Evolutionary conservation across 2,888 invertebrate species (phyloP), one percentile per base, ranked within the genome.

Genomic region (Rhyacophila evoluta): DNA sequence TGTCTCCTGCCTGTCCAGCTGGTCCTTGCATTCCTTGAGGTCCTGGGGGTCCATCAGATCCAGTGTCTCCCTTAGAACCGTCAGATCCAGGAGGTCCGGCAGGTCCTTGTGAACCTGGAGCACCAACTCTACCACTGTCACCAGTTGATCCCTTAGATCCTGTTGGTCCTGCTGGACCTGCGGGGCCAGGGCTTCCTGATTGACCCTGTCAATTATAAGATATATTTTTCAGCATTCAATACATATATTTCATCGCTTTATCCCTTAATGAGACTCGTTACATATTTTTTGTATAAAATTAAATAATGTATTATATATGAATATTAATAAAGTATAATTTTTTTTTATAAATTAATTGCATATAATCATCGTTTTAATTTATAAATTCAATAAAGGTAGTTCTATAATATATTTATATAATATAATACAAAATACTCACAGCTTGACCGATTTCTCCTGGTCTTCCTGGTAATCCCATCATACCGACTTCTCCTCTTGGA

Each of bases 1-100:
- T 89, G 78, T 94, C 93, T 5, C 95, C 95, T 77, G 91, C 85
- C 0, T 91, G 87, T 11, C 95, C 96, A 73, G 92, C 90, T 0
- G 93, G 92, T 12, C 95, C 96, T 81, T 89, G 86, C n/a, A 90
- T 91, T 6, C 95, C 96, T 71, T 91, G 88, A 0, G 91, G 91
- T 11, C 97, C 97, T 68, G 91, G 84, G 72, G 92, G 91, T 3
- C 95, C 93, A 84, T 92, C 92, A 33, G 90, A 90, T 11, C 95
- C 94, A 69, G 92, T 88, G 84, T 95, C 95, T 10, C 95, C 96
- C 86, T 95, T 95, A 25, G 89, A 87, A 68, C 95, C 95, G 84
- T 95, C 94, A 2, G 88, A 85, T 36, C 96, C 96, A 11, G 92
- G 91, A 1, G 91, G 87, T 15, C 96, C 96, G 33, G 94, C 92